phyloP scores from a whole-genome alignment of 2,797 vertebrate species.

The Sebastolobus altivelis region DNA sequence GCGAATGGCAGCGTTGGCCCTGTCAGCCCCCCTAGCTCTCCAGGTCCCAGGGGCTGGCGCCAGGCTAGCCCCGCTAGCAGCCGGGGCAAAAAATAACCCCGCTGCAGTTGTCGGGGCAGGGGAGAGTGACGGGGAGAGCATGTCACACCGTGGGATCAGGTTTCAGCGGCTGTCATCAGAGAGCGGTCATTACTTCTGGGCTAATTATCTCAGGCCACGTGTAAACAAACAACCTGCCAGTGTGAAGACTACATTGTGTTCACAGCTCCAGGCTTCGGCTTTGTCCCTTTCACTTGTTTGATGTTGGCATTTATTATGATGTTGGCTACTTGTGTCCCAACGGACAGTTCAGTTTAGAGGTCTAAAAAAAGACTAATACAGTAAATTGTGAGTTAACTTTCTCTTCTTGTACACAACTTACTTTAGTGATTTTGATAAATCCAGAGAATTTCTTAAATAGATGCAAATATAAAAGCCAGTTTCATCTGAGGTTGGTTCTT shows the following conservation, averaged over 20 bases:
- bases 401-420: background rate
- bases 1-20: conserved; percentile 76
- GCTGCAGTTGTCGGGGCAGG: conserved; percentile 85
- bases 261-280: conserved; percentile 51
- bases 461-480: background rate
- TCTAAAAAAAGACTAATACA: background rate
- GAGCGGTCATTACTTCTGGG: conserved; percentile 88
- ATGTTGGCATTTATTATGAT: conserved; percentile 35
- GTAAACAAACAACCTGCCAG: conserved; percentile 87
- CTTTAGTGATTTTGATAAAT: background rate
- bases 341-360: conserved; percentile 2
- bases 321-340: conserved; percentile 6
- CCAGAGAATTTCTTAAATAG: background rate
- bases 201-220: conserved; percentile 87
- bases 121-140: conserved; percentile 85
- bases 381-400: background rate
- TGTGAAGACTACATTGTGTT: conserved; percentile 76
- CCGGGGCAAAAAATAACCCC: conserved; percentile 84
- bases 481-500: background rate
- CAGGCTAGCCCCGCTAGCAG: conserved; percentile 80
- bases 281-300: conserved; percentile 45
- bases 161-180: conserved; percentile 89
- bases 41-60: conserved; percentile 85
- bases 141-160: conserved; percentile 75
- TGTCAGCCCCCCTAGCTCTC: conserved; percentile 73